Evolutionary conservation across 2,888 invertebrate genomes (phyloP), one percentile per base, ranked within the genome.

Genomic region (Gandaritis pyraliata): DNA sequence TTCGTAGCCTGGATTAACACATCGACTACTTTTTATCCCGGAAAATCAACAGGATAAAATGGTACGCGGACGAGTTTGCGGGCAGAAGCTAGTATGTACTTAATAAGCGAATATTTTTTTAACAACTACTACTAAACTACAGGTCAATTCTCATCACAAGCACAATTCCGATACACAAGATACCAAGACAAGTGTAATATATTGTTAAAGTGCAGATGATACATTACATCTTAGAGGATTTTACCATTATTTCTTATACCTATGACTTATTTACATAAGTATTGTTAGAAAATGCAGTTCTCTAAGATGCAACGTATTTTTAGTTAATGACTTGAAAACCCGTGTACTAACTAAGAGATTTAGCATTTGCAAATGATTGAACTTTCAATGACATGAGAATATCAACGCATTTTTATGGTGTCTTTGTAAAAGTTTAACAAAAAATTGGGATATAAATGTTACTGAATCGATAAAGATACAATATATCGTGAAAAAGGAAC

Each of bases 351-450:
- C 8, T 33, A 1, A 33, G 7, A 33, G 5, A 11, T 11, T 8
- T 33, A 12, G 16, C 18, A 46, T 23, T 23, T 46, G 5, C 7
- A n/a, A 23, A 46, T n/a, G 11, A n/a, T 23, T 23, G 7, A 23
- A 12, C n/a, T 23, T 46, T 16, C n/a, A n/a, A 46, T 10, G 12
- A 23, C 0, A 46, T 50, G 38, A 18, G 6, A 38, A 38, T 3
- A 18, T 38, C 12, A 50, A 52, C 52, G 52, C 52, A 43, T 43
- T 52, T 43, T 52, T 41, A 43, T 52, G 43, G 15, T 29, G 41
- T 30, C 41, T 23, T 16, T 1, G 49, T 33, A 12, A 33, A n/a
- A 4, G 5, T 11, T 46, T 12, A 18, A n/a, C 12, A 23, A 23
- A 46, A 45, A 10, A 0, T 15, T 41, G 15, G 0, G 16, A 3